Conservation (phyloP, 92 coral and sea anemone species). For the Parazoanthus atlanticus region DNA sequence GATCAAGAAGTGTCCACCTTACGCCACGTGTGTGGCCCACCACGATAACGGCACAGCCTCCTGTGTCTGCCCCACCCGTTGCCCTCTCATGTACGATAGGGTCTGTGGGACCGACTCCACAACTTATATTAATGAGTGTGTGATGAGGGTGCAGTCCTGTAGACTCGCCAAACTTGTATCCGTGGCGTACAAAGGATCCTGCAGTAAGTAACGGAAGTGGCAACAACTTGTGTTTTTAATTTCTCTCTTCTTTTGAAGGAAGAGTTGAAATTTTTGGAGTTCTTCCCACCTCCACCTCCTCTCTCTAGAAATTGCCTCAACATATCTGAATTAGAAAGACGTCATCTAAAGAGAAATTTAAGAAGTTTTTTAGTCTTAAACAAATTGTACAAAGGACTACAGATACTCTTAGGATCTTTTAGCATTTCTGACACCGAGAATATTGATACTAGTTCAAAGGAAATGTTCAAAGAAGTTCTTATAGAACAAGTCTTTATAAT, state of each 20-base stretch:
- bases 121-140: constrained; percentile 66
- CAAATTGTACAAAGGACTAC: too few species aligned
- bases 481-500: too few species aligned
- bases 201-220: constrained; percentile 61
- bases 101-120: constrained; percentile 68
- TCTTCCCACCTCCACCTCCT: not conserved
- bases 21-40: constrained; percentile 60
- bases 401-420: too few species aligned
- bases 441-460: too few species aligned
- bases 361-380: too few species aligned
- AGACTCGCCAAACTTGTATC: constrained; percentile 43
- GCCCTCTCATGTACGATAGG: constrained; percentile 59
- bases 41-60: constrained; percentile 64
- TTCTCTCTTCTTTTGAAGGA: not conserved
- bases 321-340: too few species aligned
- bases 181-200: constrained; percentile 60
- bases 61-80: constrained; percentile 58
- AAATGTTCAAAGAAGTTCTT: too few species aligned
- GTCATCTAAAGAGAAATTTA: too few species aligned
- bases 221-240: not conserved
- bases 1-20: constrained; percentile 56
- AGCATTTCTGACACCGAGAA: too few species aligned
- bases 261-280: too few species aligned
- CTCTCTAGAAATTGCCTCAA: not conserved
- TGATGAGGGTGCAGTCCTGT: constrained; percentile 60